phyloP scores from a whole-genome alignment of 2,888 invertebrate genomes.

The Parasteatoda lunata region DNA sequence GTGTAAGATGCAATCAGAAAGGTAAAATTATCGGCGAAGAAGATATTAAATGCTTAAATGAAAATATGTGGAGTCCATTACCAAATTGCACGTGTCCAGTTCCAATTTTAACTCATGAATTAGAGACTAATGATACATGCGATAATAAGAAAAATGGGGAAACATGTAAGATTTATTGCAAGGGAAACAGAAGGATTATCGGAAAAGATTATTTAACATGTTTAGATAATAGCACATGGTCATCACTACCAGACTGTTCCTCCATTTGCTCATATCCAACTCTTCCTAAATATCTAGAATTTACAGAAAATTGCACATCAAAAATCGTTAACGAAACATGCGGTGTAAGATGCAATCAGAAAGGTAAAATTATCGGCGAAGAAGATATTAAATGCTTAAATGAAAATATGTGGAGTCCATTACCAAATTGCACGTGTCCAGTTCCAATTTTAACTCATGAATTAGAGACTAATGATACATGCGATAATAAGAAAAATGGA shows the following conservation, averaged over 20 bases:
- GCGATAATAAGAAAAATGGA: neutral
- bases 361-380: neutral
- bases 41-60: conserved; percentile 1
- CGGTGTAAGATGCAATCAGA: neutral
- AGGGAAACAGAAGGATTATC: neutral
- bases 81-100: conserved; percentile 20
- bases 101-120: neutral
- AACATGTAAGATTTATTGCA: neutral
- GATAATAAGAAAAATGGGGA: neutral
- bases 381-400: neutral
- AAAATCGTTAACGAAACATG: neutral
- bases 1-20: neutral
- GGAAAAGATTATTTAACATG: conserved; percentile 8
- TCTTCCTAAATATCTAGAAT: neutral
- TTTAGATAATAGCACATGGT: neutral
- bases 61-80: conserved; percentile 7
- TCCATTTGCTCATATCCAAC: too few species aligned
- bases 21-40: neutral
- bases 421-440: conserved; percentile 19
- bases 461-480: neutral
- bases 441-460: neutral
- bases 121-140: neutral
- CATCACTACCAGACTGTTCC: neutral
- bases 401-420: neutral
- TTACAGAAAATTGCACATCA: neutral